Percentiles rank a stretch among this genome's conserved stretches.
Conservation (phyloP, 2,797 vertebrate species). For the Girardinus metallicus region DNA sequence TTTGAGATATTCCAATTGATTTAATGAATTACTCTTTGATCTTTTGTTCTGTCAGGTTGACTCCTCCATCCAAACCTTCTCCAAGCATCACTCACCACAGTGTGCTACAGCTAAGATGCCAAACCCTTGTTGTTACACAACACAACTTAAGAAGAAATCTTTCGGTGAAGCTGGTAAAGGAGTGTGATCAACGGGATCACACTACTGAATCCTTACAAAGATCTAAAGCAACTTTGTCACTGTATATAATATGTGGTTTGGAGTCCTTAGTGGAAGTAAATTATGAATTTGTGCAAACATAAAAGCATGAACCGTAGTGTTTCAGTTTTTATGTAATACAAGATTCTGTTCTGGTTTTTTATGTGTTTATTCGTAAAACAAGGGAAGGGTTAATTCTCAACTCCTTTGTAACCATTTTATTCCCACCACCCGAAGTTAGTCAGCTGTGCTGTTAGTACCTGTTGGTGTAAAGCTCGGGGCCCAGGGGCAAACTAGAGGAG, state of each 20-base stretch:
- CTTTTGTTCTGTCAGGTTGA: not conserved
- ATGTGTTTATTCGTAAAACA: not conserved
- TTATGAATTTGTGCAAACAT: not conserved
- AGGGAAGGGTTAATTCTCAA: not conserved
- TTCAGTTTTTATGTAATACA: not conserved
- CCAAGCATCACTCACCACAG: not conserved
- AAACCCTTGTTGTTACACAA: not conserved
- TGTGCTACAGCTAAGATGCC: not conserved
- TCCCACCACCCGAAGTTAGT: constrained; percentile 31
- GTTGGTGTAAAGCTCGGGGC: constrained; percentile 89
- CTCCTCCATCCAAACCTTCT: not conserved
- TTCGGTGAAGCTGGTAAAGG: not conserved
- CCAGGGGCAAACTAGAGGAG: constrained; percentile 87
- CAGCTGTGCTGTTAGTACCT: constrained; percentile 83
- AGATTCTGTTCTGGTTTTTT: not conserved
- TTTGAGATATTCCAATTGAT: not conserved
- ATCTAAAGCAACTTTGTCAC: not conserved
- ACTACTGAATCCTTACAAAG: too few species aligned
- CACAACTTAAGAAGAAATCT: not conserved
- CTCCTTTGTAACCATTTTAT: not conserved
- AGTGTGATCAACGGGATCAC: not conserved
- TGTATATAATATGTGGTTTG: not conserved
- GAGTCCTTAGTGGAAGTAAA: not conserved
- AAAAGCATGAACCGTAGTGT: not conserved
- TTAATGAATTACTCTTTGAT: not conserved